Evolutionary conservation across 2,113 vertebrate genomes (phyloP).

Genomic region (Alouatta palliata): DNA sequence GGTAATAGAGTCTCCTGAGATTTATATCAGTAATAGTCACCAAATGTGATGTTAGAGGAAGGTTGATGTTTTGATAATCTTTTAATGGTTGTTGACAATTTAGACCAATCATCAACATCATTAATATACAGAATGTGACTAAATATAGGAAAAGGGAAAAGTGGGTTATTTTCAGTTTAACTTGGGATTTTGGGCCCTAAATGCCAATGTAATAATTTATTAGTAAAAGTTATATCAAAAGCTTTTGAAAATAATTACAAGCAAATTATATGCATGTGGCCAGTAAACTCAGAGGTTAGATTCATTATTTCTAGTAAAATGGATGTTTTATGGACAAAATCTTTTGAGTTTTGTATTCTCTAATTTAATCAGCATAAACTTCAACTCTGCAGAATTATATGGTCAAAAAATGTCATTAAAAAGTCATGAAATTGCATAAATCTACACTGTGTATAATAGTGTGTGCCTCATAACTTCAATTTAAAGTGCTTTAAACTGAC

Average conservation of each 20-base stretch:
- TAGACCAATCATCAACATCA: not conserved
- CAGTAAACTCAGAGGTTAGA: not conserved
- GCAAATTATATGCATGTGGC: not conserved
- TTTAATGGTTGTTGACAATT: not conserved
- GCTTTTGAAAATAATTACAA: not conserved
- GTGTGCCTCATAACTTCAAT: not conserved
- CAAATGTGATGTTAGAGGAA: not conserved
- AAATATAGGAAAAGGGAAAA: not conserved
- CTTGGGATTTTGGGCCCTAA: not conserved
- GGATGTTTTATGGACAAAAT: too few species aligned
- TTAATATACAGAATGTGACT: not conserved
- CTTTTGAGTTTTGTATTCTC: not conserved
- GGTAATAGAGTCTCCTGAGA: not conserved
- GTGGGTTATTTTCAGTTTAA: not conserved
- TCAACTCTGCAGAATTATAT: not conserved
- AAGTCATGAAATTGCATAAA: not conserved
- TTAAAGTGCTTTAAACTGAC: not conserved
- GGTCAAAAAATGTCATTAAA: not conserved
- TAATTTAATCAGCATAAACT: not conserved
- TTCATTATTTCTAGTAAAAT: not conserved
- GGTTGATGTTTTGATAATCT: not conserved
- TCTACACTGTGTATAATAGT: not conserved
- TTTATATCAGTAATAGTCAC: not conserved
- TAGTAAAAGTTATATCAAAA: not conserved
- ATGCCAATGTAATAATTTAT: slow-evolving; percentile 1